phyloP scores from a whole-genome alignment of 2,888 invertebrate genomes.

The Caenorhabditis sp. region DNA sequence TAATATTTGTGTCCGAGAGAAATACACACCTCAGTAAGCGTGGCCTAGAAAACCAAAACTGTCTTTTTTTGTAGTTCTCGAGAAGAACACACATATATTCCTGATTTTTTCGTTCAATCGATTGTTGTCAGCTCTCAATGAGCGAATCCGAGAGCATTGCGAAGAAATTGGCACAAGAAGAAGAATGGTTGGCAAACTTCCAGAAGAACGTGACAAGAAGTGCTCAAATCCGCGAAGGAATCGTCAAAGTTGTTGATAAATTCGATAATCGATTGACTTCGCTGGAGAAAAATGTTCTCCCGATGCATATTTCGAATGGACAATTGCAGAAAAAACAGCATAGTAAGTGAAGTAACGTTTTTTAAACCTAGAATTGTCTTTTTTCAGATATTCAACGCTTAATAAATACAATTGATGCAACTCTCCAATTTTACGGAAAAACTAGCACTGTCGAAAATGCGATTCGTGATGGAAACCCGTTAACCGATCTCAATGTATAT shows the following conservation, averaged over 20 bases:
- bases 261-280: constrained; percentile 58
- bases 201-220: constrained; percentile 57
- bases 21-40: constrained; percentile 18
- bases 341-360: constrained; percentile 45
- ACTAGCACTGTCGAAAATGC: constrained; percentile 84
- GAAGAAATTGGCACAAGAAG: constrained; percentile 56
- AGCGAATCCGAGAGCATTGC: constrained; percentile 26
- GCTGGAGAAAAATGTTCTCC: constrained; percentile 63
- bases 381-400: constrained; percentile 87
- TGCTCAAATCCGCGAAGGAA: constrained; percentile 46
- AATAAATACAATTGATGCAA: constrained; percentile 86
- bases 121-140: too few relatives aligned
- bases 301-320: constrained; percentile 67
- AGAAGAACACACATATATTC: neutral
- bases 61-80: neutral
- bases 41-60: constrained; percentile 21
- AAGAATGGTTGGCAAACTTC: constrained; percentile 67
- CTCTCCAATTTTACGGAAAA: constrained; percentile 93
- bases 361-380: neutral
- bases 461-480: constrained; percentile 52
- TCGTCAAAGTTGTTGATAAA: constrained; percentile 49
- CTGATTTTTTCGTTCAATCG: constrained; percentile 1
- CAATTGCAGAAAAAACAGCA: constrained; percentile 67
- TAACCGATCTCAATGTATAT: constrained; percentile 49
- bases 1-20: constrained; percentile 13